Conservation (phyloP, 2,888 invertebrate species). For the Lasioglossum zephyrum region DNA sequence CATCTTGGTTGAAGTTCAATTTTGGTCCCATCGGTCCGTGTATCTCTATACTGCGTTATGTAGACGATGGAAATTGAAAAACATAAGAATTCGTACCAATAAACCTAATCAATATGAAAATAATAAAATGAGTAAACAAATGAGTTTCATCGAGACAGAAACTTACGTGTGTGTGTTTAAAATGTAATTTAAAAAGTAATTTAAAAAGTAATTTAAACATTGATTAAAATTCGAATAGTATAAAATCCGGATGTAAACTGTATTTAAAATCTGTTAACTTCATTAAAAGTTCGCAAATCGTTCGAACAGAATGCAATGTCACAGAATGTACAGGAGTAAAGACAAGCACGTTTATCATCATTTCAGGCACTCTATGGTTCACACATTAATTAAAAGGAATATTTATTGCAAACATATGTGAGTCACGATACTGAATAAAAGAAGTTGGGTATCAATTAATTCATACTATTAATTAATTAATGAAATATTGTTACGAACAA, state of each 20-base stretch:
- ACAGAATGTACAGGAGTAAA: neutral
- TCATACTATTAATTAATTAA: neutral
- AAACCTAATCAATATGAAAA: neutral
- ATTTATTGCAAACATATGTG: neutral
- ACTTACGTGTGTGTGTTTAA: too few species aligned
- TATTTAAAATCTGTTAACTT: neutral
- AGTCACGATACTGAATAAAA: neutral
- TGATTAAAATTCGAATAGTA: neutral
- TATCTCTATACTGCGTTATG: too few species aligned
- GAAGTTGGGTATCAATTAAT: neutral
- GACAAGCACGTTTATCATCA: neutral
- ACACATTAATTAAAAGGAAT: neutral
- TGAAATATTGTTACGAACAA: too few species aligned
- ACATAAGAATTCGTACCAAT: neutral
- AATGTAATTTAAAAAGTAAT: too few species aligned
- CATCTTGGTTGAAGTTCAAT: slow-evolving; percentile 33
- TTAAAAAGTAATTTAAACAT: too few species aligned
- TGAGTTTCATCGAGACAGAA: too few species aligned
- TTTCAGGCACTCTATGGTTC: neutral
- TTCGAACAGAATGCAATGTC: neutral
- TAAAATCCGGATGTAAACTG: neutral
- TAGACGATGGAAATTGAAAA: neutral
- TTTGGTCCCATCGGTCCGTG: too few species aligned
- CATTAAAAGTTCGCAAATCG: neutral
- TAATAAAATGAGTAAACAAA: neutral